Evolutionary conservation across 2,113 vertebrate species (phyloP).

Genomic region (Gulo gulo): DNA sequence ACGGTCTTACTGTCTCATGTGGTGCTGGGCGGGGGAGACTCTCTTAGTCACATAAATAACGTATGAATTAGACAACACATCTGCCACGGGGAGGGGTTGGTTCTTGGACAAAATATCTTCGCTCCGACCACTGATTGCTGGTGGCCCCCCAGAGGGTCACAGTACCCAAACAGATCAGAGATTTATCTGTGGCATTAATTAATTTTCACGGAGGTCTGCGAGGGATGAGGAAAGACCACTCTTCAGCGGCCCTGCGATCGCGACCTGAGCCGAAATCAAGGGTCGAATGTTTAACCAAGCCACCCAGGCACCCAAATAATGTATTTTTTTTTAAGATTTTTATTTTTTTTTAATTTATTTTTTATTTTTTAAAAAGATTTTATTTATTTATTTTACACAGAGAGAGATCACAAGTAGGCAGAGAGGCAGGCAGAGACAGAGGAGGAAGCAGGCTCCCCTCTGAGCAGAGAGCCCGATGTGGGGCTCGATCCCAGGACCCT

Average conservation of each 20-base stretch:
- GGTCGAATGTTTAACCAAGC: too few species aligned
- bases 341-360: not conserved
- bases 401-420: too few species aligned
- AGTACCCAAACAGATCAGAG: not conserved
- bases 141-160: not conserved
- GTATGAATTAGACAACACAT: not conserved
- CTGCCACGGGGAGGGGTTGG: not conserved
- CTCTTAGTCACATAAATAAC: constrained; percentile 26
- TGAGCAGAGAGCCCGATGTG: too few species aligned
- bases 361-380: too few species aligned
- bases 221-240: not conserved
- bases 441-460: too few species aligned
- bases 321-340: not conserved
- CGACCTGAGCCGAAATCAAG: too few species aligned
- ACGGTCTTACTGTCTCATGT: not conserved
- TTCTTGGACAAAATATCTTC: not conserved
- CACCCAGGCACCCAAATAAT: too few species aligned
- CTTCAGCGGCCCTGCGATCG: not conserved
- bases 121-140: not conserved
- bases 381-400: too few species aligned
- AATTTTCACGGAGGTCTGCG: not conserved
- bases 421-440: too few species aligned
- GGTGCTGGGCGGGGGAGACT: not conserved
- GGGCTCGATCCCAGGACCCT: too few species aligned
- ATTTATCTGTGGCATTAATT: not conserved